A percentile compares a stretch with the other conserved stretches of the same genome.
Evolutionary conservation across 2,797 vertebrate species (phyloP).

Genomic region (Danio kyathit): DNA sequence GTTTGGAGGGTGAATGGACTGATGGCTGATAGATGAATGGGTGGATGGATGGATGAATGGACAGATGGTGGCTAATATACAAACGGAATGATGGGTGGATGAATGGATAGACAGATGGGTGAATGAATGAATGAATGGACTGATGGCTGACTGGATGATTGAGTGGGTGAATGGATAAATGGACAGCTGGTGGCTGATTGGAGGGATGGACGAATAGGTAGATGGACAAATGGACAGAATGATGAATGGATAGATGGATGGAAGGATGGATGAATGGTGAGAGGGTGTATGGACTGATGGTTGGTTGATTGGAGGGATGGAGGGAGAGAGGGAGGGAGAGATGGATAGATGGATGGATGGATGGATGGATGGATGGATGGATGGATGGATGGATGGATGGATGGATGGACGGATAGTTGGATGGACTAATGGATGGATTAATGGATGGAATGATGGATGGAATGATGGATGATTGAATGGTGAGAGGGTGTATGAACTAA

Average conservation of each 20-base stretch:
- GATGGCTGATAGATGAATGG: too few species aligned
- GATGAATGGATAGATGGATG: too few species aligned
- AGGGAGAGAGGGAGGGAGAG: too few species aligned
- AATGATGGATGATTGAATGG: neutral
- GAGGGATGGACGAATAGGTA: too few species aligned
- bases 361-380: neutral
- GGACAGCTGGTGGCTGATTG: neutral
- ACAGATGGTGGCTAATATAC: neutral
- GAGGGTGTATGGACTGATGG: too few species aligned
- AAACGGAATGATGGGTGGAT: neutral
- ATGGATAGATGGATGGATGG: too few species aligned
- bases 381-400: neutral
- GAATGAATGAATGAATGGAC: neutral
- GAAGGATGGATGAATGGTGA: too few species aligned
- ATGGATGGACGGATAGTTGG: neutral
- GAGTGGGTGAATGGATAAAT: conserved; percentile 52
- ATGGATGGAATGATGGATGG: conserved; percentile 57
- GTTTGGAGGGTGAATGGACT: too few species aligned
- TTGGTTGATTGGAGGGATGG: too few species aligned
- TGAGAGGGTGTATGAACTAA: neutral
- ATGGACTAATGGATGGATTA: neutral
- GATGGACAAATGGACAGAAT: too few species aligned
- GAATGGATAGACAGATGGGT: neutral
- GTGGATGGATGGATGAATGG: too few species aligned
- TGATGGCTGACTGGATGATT: neutral